These are phyloP conservation scores for Osmerus eperlanus DNA, from an alignment of 2,113 vertebrate species.

Conservation along the genomic window DNA sequence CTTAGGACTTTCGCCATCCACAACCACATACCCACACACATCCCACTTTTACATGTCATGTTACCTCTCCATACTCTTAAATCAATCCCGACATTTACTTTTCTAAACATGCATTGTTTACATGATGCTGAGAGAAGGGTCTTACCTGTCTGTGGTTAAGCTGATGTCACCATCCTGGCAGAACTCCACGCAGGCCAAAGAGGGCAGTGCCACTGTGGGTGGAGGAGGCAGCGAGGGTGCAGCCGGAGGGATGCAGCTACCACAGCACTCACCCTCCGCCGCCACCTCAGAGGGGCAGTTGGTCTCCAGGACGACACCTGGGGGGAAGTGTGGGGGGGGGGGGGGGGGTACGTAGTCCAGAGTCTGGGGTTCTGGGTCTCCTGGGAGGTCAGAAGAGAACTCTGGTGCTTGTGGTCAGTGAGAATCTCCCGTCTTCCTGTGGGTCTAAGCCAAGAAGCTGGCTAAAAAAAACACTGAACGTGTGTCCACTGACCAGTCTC, in stretches of 20 bases:
- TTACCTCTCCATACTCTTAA: too few relatives aligned
- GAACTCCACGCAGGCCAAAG: conserved; percentile 54
- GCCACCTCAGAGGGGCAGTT: conserved; percentile 53
- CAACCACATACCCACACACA: not conserved
- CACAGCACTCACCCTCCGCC: conserved; percentile 60
- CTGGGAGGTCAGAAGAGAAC: conserved; percentile 12
- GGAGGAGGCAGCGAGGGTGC: conserved; percentile 30
- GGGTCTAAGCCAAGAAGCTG: conserved; percentile 7
- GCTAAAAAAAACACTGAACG: conserved; percentile 8
- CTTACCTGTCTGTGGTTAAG: conserved; percentile 64
- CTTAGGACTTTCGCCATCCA: not conserved
- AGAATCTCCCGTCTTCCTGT: conserved; percentile 16
- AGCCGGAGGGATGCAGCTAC: conserved; percentile 46
- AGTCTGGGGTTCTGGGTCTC: conserved; percentile 20
- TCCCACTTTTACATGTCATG: too few relatives aligned
- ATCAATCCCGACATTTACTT: not conserved
- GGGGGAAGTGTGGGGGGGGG: not conserved
- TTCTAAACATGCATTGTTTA: too few relatives aligned
- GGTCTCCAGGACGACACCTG: conserved; percentile 66
- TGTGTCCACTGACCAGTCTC: conserved; percentile 16
- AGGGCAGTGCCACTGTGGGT: conserved; percentile 37
- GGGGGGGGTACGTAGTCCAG: not conserved
- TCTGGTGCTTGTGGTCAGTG: not conserved
- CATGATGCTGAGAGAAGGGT: not conserved
- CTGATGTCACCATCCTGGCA: conserved; percentile 50